Evolutionary conservation across 2,113 vertebrate genomes (phyloP), one percentile per base, ranked within the genome.

Genomic region (Myiozetetes cayanensis): DNA sequence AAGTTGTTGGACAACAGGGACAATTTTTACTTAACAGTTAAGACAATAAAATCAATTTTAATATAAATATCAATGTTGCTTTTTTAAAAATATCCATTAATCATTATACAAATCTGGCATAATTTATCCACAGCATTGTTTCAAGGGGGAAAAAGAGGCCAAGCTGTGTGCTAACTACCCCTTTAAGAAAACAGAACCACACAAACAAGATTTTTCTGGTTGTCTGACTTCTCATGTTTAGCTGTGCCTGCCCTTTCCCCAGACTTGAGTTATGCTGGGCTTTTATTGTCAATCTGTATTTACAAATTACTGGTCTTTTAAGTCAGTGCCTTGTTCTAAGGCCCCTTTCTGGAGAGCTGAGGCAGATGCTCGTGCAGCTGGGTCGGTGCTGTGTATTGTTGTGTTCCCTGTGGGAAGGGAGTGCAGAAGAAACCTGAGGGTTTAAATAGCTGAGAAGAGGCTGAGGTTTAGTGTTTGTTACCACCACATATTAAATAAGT

Each of bases 371-470:
- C 18, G n/a, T 75, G 81, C 52, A 47, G 25, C 62, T 63, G 0
- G 59, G 0, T 82, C 58, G 91, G 62, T 43, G 66, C 66, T 85
- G 2, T 68, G 6, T 68, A 24, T 72, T 59, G 17, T 37, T 47
- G 53, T 58, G 65, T 72, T 85, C 90, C 5, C 65, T 73, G 67
- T 52, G 49, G 70, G 87, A 75, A 62, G 71, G 8, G 47, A 72
- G 74, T 91, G 78, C 81, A 82, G 70, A 56, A 89, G 52, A 87
- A 89, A 81, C 55, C 84, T 85, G 87, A 85, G 81, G 80, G 62
- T 50, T 85, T 61, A 52, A 73, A 58, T 11, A 85, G 46, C 75
- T 82, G 14, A 71, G 27, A 41, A n/a, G 53, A 52, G 52, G 47
- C 28, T 50, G 82, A 75, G 35, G 23, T 56, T 37, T 16, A 53